Conservation (phyloP, 2,797 vertebrate species). For the Melanotaenia boesemani region DNA sequence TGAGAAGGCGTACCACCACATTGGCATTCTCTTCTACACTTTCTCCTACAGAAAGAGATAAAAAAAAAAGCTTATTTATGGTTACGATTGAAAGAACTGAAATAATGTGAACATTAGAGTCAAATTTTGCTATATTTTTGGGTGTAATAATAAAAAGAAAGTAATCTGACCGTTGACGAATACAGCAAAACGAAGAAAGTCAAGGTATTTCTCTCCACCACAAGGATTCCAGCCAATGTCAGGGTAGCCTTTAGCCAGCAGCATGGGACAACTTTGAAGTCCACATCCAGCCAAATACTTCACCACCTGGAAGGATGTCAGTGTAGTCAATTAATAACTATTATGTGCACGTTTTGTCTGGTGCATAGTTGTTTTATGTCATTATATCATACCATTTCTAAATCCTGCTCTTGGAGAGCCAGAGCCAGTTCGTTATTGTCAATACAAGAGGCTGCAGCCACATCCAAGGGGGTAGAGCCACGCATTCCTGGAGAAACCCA, state of each 20-base stretch:
- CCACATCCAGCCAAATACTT: slow-evolving; percentile 94
- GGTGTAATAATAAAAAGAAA: not conserved
- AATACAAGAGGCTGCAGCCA: slow-evolving; percentile 94
- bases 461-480: slow-evolving; percentile 93
- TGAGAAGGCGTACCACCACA: slow-evolving; percentile 93
- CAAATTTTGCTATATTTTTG: not conserved
- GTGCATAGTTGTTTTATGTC: not conserved
- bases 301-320: slow-evolving; percentile 86
- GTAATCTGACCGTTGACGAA: slow-evolving; percentile 92
- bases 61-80: not conserved
- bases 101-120: not conserved
- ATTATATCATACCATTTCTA: slow-evolving; percentile 88
- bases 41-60: slow-evolving; percentile 82
- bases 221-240: slow-evolving; percentile 97
- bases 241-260: slow-evolving; percentile 93
- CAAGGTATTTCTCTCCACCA: slow-evolving; percentile 94
- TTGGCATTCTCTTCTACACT: slow-evolving; percentile 97
- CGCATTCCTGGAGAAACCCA: slow-evolving; percentile 87
- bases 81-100: not conserved
- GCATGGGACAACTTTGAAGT: slow-evolving; percentile 94
- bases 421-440: slow-evolving; percentile 96
- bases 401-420: slow-evolving; percentile 94
- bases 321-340: not conserved
- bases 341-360: not conserved
- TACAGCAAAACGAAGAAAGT: slow-evolving; percentile 96